Conservation (phyloP, 2,888 invertebrate species). For the Pherbina coryleti region DNA sequence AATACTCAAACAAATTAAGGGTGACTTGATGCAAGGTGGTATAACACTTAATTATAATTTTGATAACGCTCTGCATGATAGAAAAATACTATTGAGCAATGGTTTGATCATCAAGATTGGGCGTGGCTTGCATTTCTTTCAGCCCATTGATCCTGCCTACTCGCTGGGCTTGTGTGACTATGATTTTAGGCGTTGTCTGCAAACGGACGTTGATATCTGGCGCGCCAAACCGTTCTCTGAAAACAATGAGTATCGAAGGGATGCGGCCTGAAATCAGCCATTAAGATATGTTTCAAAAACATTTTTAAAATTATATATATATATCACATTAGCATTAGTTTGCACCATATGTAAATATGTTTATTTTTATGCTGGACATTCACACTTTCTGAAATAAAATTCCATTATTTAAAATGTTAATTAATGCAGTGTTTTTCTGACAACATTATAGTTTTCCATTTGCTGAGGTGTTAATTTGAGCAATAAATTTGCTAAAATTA, state of each 20-base stretch:
- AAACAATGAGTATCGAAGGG: neutral
- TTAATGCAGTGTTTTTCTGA: neutral
- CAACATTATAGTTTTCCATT: neutral
- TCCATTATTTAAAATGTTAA: neutral
- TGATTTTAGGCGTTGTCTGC: constrained; percentile 81
- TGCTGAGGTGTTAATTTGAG: neutral
- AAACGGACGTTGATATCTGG: constrained; percentile 83
- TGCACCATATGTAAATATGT: too few species aligned
- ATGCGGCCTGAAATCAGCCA: too few species aligned
- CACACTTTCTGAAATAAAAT: neutral
- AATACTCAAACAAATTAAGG: constrained; percentile 72
- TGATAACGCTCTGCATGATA: constrained; percentile 83
- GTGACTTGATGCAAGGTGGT: constrained; percentile 73
- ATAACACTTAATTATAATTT: constrained; percentile 75
- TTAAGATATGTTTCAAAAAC: neutral
- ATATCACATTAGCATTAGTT: neutral
- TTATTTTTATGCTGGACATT: neutral
- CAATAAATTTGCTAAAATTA: constrained; percentile 13
- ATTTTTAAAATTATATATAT: neutral
- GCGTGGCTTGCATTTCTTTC: constrained; percentile 86
- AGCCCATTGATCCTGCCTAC: constrained; percentile 78
- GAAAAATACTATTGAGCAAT: constrained; percentile 88
- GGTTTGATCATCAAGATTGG: constrained; percentile 95
- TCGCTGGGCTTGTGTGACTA: constrained; percentile 79
- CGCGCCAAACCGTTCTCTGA: constrained; percentile 31